Percentiles rank a stretch among this genome's conserved stretches.
phyloP scores from a whole-genome alignment of 2,888 invertebrate species.

The Dynastes grantii region DNA sequence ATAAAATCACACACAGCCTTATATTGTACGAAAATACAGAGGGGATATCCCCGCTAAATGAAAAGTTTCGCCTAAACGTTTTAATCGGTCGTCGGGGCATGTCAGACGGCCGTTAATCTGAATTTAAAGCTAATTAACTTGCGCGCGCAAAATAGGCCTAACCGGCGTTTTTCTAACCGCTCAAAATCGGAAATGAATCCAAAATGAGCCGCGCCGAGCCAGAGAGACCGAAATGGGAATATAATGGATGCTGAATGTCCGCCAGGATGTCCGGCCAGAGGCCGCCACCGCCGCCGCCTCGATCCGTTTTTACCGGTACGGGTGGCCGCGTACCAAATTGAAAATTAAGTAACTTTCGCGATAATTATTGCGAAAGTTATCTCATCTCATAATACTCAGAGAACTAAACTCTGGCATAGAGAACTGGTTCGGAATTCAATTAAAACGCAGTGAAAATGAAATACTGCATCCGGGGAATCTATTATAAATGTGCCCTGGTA shows the following conservation, averaged over 20 bases:
- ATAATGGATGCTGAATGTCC: slow-evolving; percentile 51
- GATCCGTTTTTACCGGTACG: slow-evolving; percentile 47
- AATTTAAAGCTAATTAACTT: slow-evolving; percentile 61
- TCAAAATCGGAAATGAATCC: slow-evolving; percentile 60
- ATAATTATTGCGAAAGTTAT: slow-evolving; percentile 49
- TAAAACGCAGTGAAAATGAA: slow-evolving; percentile 47
- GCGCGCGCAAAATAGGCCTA: slow-evolving; percentile 55
- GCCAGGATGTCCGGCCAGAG: slow-evolving; percentile 43
- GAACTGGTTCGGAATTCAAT: slow-evolving; percentile 48
- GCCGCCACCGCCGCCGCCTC: slow-evolving; percentile 3
- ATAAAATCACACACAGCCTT: neutral
- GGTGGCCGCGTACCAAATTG: slow-evolving; percentile 36
- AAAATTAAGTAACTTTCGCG: slow-evolving; percentile 51
- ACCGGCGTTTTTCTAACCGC: slow-evolving; percentile 58
- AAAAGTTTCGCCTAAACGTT: slow-evolving; percentile 51
- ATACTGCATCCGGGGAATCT: slow-evolving; percentile 36
- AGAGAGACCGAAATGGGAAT: slow-evolving; percentile 30
- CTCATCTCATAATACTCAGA: slow-evolving; percentile 9
- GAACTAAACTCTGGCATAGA: neutral
- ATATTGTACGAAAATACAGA: neutral
- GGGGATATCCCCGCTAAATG: slow-evolving; percentile 47
- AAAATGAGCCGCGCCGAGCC: slow-evolving; percentile 42
- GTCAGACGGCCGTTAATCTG: slow-evolving; percentile 57
- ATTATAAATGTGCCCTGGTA: neutral
- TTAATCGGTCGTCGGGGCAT: slow-evolving; percentile 48